Evolutionary conservation across 2,888 invertebrate genomes (phyloP).

Genomic region (Muschampia plurimacula): DNA sequence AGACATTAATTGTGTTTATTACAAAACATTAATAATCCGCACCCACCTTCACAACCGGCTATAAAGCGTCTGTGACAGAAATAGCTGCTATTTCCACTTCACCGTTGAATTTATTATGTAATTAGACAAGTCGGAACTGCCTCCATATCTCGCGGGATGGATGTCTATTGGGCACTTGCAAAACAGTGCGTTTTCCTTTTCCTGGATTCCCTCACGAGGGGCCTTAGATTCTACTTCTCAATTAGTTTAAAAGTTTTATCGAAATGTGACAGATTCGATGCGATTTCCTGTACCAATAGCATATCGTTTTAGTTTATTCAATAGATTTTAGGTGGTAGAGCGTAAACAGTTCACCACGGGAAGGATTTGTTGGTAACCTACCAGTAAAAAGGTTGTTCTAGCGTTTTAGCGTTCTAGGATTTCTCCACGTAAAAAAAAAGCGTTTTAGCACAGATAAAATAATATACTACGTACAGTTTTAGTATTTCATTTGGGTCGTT

Average conservation of each 20-base stretch:
- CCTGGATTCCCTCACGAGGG: constrained; percentile 5
- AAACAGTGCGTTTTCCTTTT: constrained; percentile 10
- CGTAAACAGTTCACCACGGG: no score
- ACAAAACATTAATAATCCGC: constrained; percentile 36
- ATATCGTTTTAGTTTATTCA: no score
- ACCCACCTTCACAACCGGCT: constrained; percentile 41
- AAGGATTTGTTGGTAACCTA: no score
- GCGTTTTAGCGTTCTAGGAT: no score
- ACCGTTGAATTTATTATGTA: constrained; percentile 63
- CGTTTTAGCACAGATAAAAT: no score
- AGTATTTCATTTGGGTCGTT: no score
- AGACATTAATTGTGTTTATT: constrained; percentile 30
- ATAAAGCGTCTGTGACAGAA: constrained; percentile 46
- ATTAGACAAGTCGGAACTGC: constrained; percentile 53
- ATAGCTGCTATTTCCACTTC: constrained; percentile 49
- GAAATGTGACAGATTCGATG: no score
- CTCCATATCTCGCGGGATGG: constrained; percentile 42
- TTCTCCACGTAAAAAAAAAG: no score
- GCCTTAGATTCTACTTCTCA: not conserved
- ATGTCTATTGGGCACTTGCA: constrained; percentile 36
- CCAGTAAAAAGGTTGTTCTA: no score
- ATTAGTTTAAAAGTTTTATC: not conserved
- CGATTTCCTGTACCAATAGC: no score
- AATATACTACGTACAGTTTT: no score
- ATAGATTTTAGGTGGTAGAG: no score